Evolutionary conservation across 2,113 vertebrate species (phyloP), one percentile per base, ranked within the genome.

Genomic region (Odontophorus gujanensis): DNA sequence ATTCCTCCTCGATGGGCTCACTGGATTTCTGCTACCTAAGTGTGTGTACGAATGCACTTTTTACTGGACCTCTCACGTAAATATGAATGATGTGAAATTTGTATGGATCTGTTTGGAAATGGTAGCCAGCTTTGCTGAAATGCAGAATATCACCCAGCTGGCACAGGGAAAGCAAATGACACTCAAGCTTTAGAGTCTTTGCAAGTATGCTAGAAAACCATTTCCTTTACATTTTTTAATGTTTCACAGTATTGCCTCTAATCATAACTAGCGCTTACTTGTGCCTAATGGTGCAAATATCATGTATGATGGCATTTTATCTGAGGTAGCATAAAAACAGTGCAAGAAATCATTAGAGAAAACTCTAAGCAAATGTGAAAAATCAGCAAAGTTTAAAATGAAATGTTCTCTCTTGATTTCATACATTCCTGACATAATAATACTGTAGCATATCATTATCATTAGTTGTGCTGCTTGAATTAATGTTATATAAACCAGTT

Each of bases 381-480:
- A 97, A 98, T 98, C 97, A 98, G 97, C 97, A 97, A 97, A 97
- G 96, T 97, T 97, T 96, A 93, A 95, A 97, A 96, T 62, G 76
- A 97, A 96, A 96, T 91, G 84, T 92, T 95, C 83, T 95, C 91
- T 83, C 92, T 94, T 96, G 95, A 94, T 96, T 96, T 96, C 95
- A 96, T 73, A 58, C 91, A 93, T 96, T 94, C 68, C 92, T 96
- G 80, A 90, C 82, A 94, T 97, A 94, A 96, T 94, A 97, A 96
- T 87, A 92, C 82, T 75, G 74, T 88, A 94, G 93, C 86, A 81
- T 93, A 92, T 86, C 80, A 91, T 92, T 93, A 92, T 87, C 95
- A 96, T 95, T 91, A 93, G 87, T 85, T 94, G 92, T 91, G 85
- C 93, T 95, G 91, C 93, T 93, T 95, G 93, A 95, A 94, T 93